Conservation (phyloP, 2,888 invertebrate species). For the Leptodirus hochenwartii region DNA sequence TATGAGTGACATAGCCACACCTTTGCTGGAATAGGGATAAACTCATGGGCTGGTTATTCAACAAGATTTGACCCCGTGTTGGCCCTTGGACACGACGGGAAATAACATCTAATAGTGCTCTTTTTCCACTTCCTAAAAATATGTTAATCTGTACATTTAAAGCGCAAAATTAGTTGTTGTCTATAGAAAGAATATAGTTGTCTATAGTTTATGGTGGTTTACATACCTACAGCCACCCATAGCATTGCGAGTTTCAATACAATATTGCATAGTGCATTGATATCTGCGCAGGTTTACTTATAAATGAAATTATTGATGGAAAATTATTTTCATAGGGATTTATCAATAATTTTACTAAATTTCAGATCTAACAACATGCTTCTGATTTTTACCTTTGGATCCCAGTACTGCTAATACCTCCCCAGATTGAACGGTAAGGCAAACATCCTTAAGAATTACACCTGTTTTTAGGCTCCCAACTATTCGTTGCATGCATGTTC, state of each 20-base stretch:
- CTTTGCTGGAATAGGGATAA: constrained; percentile 66
- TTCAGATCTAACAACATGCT: too few species aligned
- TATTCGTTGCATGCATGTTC: constrained; percentile 53
- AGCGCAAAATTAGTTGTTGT: too few species aligned
- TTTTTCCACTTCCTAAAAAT: constrained; percentile 75
- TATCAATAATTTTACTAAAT: too few species aligned
- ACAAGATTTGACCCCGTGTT: constrained; percentile 71
- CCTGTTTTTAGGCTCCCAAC: constrained; percentile 67
- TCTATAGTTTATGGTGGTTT: too few species aligned
- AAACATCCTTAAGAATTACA: constrained; percentile 82
- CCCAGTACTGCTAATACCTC: constrained; percentile 87
- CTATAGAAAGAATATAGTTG: too few species aligned
- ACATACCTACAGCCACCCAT: too few species aligned
- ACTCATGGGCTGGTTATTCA: constrained; percentile 74
- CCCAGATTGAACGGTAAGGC: constrained; percentile 76
- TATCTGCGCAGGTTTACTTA: too few species aligned
- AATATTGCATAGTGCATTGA: too few species aligned
- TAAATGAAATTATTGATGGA: too few species aligned
- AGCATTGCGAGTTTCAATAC: too few species aligned
- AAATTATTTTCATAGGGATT: too few species aligned
- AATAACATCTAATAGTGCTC: constrained; percentile 85
- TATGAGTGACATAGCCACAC: constrained; percentile 78
- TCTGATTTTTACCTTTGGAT: constrained; percentile 61
- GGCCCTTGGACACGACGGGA: constrained; percentile 62
- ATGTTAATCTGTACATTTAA: too few species aligned